Percentiles rank a stretch among this genome's conserved stretches.
phyloP scores from a whole-genome alignment of 2,113 vertebrate genomes.

The Bos javanicus region DNA sequence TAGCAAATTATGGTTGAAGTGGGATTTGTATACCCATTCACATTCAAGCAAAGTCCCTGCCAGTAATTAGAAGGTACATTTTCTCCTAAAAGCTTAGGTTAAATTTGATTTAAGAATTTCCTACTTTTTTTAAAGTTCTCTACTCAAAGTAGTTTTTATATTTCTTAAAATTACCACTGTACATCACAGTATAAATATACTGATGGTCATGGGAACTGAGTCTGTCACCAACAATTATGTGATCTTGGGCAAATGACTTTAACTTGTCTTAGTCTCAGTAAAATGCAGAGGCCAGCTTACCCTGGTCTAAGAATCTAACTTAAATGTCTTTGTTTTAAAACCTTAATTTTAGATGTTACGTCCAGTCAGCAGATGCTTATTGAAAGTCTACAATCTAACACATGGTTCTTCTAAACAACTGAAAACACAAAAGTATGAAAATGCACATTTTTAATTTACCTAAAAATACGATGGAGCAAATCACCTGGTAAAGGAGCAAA shows the following conservation, averaged over 20 bases:
- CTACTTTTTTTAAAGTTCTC: not conserved
- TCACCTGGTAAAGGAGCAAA: not conserved
- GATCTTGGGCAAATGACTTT: not conserved
- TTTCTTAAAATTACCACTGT: not conserved
- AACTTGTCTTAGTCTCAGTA: not conserved
- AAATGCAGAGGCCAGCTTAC: not conserved
- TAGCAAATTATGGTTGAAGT: not conserved
- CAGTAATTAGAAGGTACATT: not conserved
- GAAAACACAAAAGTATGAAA: constrained; percentile 39
- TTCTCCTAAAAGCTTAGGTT: not conserved
- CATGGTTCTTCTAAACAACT: not conserved
- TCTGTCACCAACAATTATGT: not conserved
- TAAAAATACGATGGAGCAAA: constrained; percentile 14
- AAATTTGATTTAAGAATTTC: constrained; percentile 9
- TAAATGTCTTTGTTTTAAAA: constrained; percentile 18
- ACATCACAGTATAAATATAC: not conserved
- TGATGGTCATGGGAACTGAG: not conserved
- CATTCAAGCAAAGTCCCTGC: not conserved
- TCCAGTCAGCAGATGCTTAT: not conserved
- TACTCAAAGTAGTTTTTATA: not conserved
- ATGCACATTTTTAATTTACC: not conserved
- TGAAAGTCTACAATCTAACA: not conserved
- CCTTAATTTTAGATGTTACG: not conserved
- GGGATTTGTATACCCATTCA: constrained; percentile 1
- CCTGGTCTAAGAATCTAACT: not conserved